Evolutionary conservation across 2,797 vertebrate genomes (phyloP), one percentile per base, ranked within the genome.

Genomic region (Mallotus villosus): DNA sequence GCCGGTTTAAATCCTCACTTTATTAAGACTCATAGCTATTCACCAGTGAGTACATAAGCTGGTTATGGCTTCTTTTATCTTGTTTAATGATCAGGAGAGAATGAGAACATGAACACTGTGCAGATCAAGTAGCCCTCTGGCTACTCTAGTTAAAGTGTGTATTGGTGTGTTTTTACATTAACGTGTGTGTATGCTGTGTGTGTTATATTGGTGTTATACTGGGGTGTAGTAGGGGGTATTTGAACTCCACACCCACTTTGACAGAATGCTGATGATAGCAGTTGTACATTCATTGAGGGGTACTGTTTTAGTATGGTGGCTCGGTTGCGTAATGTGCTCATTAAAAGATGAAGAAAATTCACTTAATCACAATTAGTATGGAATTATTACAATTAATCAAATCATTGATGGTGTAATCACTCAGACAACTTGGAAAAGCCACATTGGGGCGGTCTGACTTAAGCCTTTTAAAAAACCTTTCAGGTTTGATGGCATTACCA

Each of bases 31-130:
- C 49, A 4, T 25, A 4, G 51, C 19, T 21, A 34, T 46, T 63
- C 41, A 25, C 22, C 53, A 32, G 24, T 69, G 70, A 78, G 72
- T 68, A 67, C 60, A 72, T 79, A 75, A 71, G 60, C 64, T 73
- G 59, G 37, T 63, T 59, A 74, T 68, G 29, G 17, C 66, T 46
- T 70, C 37, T 37, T 17, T 68, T 67, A 71, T 73, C 53, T 57
- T 62, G 27, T 46, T 4, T 60, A 68, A 46, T 55, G 51, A 32
- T 72, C 74, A 71, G 61, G 21, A 2, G 32, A n/a, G 25, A 34
- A 46, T 32, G 65, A 25, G n/a, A 25, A 34, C 4, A n/a, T n/a
- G 61, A 16, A 14, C 49, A 16, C 49, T 51, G 49, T 17, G 4
- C 49, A 51, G 51, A 55, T 55, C 19, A 17, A n/a, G 17, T 55